Base-by-base conservation (phyloP, 2,797 vertebrate genomes). In the Hippocampus kuda region DNA sequence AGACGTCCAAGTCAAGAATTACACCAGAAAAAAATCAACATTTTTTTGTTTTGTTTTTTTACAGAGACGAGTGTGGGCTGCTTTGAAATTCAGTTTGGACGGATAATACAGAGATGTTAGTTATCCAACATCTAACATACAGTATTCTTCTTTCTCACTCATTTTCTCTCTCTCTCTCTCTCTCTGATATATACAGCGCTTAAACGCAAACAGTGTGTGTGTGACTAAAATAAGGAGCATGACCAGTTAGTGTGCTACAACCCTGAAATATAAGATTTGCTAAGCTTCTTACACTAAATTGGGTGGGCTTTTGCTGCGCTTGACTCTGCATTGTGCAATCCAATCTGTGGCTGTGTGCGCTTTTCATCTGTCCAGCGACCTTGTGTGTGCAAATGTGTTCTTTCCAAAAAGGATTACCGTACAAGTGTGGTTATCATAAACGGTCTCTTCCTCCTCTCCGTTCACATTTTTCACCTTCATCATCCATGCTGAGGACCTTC, bases 331-430 rank as follows among this genome's bases (percentile, higher is more conserved):
- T 72, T 69, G 71, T 74, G 69, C 78, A 74, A 77, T 73, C 59
- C 66, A 70, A 69, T 72, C 34, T 65, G 64, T 66, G 53, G 67
- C 48, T 71, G 72, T 80, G 80, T 81, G 85, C 75, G 73, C 81
- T 83, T 87, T 81, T 77, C 30, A 77, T 78, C 69, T 75, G 65
- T 84, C 73, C 84, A 83, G 85, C 80, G 82, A 82, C 82, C 16
- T 76, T 65, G 71, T 70, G 69, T 67, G 57, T 73, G 59, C 72
- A 42, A 66, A 68, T 60, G 59, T 75, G 72, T 22, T 66, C 56
- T 65, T 65, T 63, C 42, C 71, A 63, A 48, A 59, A 61, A 26
- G 44, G 57, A 72, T 68, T 67, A 67, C 68, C 53, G 51, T 66
- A 53, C 62, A 51, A 16, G 46, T 59, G 68, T 63, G 66, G 62